Percentiles rank a stretch among this genome's conserved stretches.
Evolutionary conservation across 2,797 vertebrate species (phyloP).

Genomic region (Rhincodon typus): DNA sequence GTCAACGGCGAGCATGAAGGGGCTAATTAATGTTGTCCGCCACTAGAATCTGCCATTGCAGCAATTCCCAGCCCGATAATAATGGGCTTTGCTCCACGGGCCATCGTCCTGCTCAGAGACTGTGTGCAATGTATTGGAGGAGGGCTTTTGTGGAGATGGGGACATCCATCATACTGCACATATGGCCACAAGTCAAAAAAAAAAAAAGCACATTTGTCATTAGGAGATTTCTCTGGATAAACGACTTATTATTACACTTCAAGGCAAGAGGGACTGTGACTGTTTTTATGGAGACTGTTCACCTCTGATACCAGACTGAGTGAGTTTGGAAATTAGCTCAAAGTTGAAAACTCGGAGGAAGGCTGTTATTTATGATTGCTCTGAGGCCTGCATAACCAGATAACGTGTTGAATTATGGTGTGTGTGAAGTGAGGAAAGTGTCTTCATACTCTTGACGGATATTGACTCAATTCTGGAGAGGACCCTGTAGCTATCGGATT

Average conservation of each 20-base stretch:
- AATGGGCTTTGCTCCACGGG: not conserved
- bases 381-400: not conserved
- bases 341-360: not conserved
- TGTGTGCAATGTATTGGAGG: not conserved
- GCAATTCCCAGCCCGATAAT: not conserved
- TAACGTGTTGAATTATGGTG: conserved; percentile 9
- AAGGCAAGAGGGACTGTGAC: not conserved
- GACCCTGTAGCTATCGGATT: not conserved
- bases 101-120: not conserved
- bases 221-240: conserved; percentile 18
- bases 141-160: not conserved
- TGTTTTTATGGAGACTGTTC: conserved; percentile 18
- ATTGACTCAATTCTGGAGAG: not conserved
- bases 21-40: not conserved
- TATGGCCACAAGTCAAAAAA: conserved; percentile 8
- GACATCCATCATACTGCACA: not conserved
- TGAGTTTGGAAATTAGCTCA: conserved; percentile 15
- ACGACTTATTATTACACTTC: conserved; percentile 24
- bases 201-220: conserved; percentile 23
- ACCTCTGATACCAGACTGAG: conserved; percentile 1
- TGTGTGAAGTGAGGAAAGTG: not conserved
- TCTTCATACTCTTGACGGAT: not conserved
- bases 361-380: conserved; percentile 21
- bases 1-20: not conserved
- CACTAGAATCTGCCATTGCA: not conserved